A percentile compares a stretch with the other conserved stretches of the same genome.
Evolutionary conservation across 2,797 vertebrate genomes (phyloP).

Genomic region (Sebastes diploproa): DNA sequence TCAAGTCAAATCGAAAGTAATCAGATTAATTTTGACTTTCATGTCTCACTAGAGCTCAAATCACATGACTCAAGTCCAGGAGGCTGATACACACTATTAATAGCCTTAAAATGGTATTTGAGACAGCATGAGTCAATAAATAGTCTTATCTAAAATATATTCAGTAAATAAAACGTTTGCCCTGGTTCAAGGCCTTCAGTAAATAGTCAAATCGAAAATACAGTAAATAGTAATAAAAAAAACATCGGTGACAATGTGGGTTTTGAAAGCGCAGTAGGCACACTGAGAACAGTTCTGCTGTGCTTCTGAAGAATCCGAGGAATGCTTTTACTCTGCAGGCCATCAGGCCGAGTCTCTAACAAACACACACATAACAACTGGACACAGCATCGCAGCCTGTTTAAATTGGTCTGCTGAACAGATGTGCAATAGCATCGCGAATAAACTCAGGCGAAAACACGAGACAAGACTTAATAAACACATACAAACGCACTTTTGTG

Average conservation of each 20-base stretch:
- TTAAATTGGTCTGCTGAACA: constrained; percentile 61
- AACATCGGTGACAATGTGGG: constrained; percentile 23
- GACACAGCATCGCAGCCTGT: constrained; percentile 42
- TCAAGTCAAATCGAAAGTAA: not conserved
- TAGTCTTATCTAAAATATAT: not conserved
- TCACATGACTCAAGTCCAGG: not conserved
- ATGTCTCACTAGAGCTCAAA: not conserved
- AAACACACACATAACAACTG: constrained; percentile 56
- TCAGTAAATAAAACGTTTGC: not conserved
- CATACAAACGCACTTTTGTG: constrained; percentile 2
- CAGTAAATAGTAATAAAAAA: too few relatives aligned
- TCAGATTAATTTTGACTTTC: not conserved
- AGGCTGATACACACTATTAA: not conserved
- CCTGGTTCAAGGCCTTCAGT: not conserved
- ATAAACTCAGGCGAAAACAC: constrained; percentile 25
- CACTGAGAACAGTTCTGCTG: constrained; percentile 56
- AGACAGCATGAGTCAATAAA: not conserved
- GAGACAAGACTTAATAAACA: constrained; percentile 23
- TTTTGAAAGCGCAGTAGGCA: constrained; percentile 42
- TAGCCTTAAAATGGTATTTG: not conserved
- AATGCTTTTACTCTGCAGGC: constrained; percentile 78
- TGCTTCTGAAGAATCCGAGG: constrained; percentile 74
- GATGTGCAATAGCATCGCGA: constrained; percentile 46
- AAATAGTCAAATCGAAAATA: not conserved
- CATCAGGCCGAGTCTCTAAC: constrained; percentile 44